Percentiles rank a stretch among this genome's conserved stretches.
phyloP scores from a whole-genome alignment of 2,888 invertebrate species.

The Zhengitettix transpicula region DNA sequence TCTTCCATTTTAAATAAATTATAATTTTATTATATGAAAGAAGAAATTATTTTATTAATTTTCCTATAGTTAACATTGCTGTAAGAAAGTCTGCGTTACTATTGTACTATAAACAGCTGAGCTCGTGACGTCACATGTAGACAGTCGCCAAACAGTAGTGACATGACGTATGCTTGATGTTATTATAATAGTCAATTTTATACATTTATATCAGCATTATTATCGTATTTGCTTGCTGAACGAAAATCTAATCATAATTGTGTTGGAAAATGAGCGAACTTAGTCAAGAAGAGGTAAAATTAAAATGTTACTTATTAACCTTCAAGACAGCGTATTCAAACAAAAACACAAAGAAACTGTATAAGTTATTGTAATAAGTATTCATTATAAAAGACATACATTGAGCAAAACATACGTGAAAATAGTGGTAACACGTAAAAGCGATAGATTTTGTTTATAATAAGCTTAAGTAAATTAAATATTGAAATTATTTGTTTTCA shows the following conservation, averaged over 20 bases:
- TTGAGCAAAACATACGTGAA: too few species aligned
- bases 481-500: constrained; percentile 1
- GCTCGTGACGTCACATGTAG: constrained; percentile 7
- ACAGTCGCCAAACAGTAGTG: constrained; percentile 15
- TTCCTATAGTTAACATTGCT: too few species aligned
- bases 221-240: background rate
- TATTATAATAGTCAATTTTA: constrained; percentile 1
- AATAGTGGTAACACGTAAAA: background rate
- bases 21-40: too few species aligned
- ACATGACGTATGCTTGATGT: constrained; percentile 8
- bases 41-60: too few species aligned
- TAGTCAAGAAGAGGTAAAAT: constrained; percentile 73
- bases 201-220: constrained; percentile 2
- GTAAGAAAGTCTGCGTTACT: too few species aligned
- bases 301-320: background rate
- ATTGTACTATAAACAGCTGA: constrained; percentile 6
- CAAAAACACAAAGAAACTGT: background rate
- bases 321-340: too few species aligned
- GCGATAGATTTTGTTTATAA: background rate
- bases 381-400: too few species aligned
- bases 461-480: background rate
- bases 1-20: too few species aligned
- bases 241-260: background rate
- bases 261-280: constrained; percentile 54
- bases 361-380: too few species aligned